phyloP scores from a whole-genome alignment of 2,888 invertebrate genomes.

The Chrysolina oricalcia region DNA sequence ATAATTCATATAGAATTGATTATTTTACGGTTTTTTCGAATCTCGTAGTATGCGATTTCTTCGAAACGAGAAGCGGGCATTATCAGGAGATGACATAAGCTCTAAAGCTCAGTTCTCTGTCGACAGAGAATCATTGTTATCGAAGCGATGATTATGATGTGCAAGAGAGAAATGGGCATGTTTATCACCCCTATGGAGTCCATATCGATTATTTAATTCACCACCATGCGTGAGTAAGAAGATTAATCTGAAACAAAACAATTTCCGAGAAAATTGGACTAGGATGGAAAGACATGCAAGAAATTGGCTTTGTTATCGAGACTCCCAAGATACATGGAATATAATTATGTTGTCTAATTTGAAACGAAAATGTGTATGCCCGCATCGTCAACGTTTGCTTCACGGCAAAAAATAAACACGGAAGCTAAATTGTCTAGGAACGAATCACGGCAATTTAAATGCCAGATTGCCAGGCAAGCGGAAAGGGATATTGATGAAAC shows the following conservation, averaged over 20 bases:
- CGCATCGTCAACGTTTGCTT: constrained; percentile 32
- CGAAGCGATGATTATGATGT: too few relatives aligned
- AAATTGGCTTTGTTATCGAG: constrained; percentile 59
- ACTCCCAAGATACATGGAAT: constrained; percentile 57
- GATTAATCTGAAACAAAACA: constrained; percentile 56
- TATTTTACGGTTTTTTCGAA: too few relatives aligned
- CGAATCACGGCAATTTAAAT: constrained; percentile 11
- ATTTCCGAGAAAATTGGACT: constrained; percentile 58
- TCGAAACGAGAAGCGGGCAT: too few relatives aligned
- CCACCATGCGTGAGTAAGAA: constrained; percentile 55
- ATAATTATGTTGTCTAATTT: constrained; percentile 61
- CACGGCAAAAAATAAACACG: constrained; percentile 37
- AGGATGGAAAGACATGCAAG: constrained; percentile 55
- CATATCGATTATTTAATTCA: constrained; percentile 22
- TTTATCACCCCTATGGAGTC: not conserved
- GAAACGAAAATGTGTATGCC: constrained; percentile 47
- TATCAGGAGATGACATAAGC: too few relatives aligned
- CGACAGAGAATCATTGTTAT: too few relatives aligned
- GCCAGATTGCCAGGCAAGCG: not conserved
- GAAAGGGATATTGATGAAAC: not conserved
- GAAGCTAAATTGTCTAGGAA: constrained; percentile 25
- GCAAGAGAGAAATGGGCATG: too few relatives aligned
- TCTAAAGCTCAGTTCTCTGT: too few relatives aligned
- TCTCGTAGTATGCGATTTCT: too few relatives aligned
- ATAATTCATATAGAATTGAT: too few relatives aligned